These are phyloP conservation scores for Melanostoma scalare DNA, from an alignment of 2,888 invertebrate genomes.

Conservation along the genomic window DNA sequence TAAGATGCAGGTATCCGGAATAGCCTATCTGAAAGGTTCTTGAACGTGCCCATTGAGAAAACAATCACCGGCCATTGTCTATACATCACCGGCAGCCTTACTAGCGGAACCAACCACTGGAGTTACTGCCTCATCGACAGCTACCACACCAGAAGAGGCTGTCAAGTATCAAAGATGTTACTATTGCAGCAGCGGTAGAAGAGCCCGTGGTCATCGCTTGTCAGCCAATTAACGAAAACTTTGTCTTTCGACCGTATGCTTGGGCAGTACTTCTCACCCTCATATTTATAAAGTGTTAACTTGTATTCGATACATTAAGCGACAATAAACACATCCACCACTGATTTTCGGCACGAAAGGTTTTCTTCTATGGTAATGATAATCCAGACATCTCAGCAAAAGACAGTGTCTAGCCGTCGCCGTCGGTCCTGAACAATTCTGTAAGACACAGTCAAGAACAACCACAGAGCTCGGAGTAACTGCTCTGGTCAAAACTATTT, in stretches of 20 bases:
- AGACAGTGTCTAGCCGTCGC: too few species aligned
- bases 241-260: conserved; percentile 41
- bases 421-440: too few species aligned
- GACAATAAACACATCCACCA: conserved; percentile 65
- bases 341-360: too few species aligned
- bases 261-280: conserved; percentile 50
- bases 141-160: conserved; percentile 46
- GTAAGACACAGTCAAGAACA: too few species aligned
- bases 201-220: conserved; percentile 36
- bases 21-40: too few species aligned
- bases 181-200: conserved; percentile 8
- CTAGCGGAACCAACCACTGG: conserved; percentile 60
- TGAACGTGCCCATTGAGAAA: too few species aligned
- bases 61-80: conserved; percentile 14
- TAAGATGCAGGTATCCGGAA: too few species aligned
- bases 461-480: too few species aligned
- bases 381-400: too few species aligned
- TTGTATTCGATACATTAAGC: conserved; percentile 69
- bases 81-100: conserved; percentile 21
- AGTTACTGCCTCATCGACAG: conserved; percentile 42
- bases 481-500: too few species aligned
- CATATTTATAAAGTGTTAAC: conserved; percentile 70
- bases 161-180: neutral
- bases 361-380: too few species aligned
- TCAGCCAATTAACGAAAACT: conserved; percentile 78